These are phyloP conservation scores for Arenaria interpres DNA, from an alignment of 2,113 vertebrate genomes.

Conservation along the genomic window DNA sequence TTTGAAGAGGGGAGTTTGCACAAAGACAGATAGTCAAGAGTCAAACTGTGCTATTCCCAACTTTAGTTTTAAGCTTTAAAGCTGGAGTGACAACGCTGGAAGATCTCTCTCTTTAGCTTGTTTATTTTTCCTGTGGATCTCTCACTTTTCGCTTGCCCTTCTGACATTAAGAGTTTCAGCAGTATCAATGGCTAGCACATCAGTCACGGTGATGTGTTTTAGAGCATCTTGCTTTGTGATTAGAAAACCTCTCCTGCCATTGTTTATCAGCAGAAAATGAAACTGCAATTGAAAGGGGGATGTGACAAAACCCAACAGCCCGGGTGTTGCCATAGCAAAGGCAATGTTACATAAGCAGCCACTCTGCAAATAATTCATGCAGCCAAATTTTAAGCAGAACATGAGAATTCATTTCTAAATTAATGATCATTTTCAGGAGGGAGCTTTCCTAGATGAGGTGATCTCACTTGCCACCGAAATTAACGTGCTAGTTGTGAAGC, in stretches of 20 bases:
- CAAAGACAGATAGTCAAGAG: background rate
- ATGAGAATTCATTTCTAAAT: background rate
- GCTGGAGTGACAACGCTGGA: background rate
- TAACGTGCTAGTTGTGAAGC: conserved; percentile 3
- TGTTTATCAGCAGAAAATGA: conserved; percentile 56
- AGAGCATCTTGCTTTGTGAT: background rate
- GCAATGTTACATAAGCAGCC: conserved; percentile 41
- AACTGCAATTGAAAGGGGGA: conserved; percentile 1
- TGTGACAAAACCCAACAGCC: conserved; percentile 33
- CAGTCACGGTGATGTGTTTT: background rate
- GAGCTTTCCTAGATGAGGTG: background rate
- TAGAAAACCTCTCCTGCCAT: conserved; percentile 34
- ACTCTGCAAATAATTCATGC: conserved; percentile 22
- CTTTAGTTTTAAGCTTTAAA: conserved; percentile 36
- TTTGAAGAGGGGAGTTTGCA: background rate
- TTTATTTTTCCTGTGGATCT: conserved; percentile 5
- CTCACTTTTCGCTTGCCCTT: background rate
- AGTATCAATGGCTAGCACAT: background rate
- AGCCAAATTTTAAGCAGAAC: conserved; percentile 27
- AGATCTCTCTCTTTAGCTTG: background rate
- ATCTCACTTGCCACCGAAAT: background rate
- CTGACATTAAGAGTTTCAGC: background rate
- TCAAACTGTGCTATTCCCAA: background rate
- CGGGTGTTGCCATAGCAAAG: conserved; percentile 51
- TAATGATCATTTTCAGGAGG: background rate